Conservation (phyloP, 2,797 vertebrate genomes). For the Micromesistius poutassou region DNA sequence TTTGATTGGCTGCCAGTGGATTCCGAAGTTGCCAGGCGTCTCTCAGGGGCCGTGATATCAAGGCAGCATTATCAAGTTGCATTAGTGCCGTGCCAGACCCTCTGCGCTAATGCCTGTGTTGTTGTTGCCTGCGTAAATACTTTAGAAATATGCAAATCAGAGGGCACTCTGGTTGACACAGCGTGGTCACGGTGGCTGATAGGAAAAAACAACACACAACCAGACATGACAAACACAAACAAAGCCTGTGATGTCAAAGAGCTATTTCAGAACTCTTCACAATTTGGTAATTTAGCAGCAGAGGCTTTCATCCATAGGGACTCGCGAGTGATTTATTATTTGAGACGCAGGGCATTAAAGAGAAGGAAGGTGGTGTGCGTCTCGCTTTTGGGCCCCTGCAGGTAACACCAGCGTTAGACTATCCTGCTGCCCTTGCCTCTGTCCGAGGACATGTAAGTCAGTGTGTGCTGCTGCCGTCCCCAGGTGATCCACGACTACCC, state of each 20-base stretch:
- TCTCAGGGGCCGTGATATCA: neutral
- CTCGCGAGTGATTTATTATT: neutral
- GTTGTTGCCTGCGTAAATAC: slow-evolving; percentile 6
- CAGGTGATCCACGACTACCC: slow-evolving; percentile 94
- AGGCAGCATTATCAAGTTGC: neutral
- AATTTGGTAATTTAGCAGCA: neutral
- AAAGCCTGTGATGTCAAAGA: too few relatives aligned
- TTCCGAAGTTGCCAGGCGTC: neutral
- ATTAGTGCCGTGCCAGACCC: neutral
- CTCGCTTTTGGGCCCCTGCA: neutral
- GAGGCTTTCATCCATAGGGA: neutral
- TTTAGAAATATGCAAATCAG: neutral
- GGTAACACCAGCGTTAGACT: neutral
- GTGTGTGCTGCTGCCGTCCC: neutral
- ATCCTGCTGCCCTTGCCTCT: neutral
- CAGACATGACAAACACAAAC: neutral
- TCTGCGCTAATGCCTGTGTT: neutral
- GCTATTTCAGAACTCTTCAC: neutral
- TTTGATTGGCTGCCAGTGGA: neutral
- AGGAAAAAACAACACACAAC: neutral
- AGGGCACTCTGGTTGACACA: neutral
- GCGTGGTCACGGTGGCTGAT: neutral
- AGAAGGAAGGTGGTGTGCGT: neutral
- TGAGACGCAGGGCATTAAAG: neutral
- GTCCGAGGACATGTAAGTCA: neutral